phyloP scores from a whole-genome alignment of 2,113 vertebrate species.

The Cichladusa arquata region DNA sequence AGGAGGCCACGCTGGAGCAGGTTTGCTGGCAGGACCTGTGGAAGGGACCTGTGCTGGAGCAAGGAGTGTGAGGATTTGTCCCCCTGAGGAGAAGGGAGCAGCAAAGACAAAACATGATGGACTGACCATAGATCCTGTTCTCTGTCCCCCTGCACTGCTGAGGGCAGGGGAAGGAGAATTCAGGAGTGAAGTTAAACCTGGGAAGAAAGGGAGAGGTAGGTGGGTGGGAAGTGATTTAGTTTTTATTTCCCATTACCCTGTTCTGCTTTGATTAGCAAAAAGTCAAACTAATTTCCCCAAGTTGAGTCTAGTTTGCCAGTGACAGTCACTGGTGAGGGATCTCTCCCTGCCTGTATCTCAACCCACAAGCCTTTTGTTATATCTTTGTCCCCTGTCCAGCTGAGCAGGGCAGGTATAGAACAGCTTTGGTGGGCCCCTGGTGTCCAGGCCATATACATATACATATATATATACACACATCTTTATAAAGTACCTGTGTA shows the following conservation, averaged over 20 bases:
- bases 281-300: not conserved
- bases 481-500: not conserved
- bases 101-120: not conserved
- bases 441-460: not conserved
- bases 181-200: not conserved
- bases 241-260: not conserved
- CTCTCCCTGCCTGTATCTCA: not conserved
- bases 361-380: accelerated
- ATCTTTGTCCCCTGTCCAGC: not conserved
- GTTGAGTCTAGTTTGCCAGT: not conserved
- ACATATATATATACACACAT: not conserved
- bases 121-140: not conserved
- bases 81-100: not conserved
- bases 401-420: not conserved
- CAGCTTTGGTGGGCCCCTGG: not conserved
- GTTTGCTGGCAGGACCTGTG: not conserved
- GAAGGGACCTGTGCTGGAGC: not conserved
- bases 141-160: not conserved
- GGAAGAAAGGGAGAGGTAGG: not conserved
- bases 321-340: not conserved
- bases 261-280: not conserved
- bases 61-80: not conserved
- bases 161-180: not conserved
- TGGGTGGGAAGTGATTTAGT: not conserved
- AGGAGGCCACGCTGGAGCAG: not conserved